Conservation (phyloP, 1,140 invertebrate species). For the Hylaeus volcanicus region DNA sequence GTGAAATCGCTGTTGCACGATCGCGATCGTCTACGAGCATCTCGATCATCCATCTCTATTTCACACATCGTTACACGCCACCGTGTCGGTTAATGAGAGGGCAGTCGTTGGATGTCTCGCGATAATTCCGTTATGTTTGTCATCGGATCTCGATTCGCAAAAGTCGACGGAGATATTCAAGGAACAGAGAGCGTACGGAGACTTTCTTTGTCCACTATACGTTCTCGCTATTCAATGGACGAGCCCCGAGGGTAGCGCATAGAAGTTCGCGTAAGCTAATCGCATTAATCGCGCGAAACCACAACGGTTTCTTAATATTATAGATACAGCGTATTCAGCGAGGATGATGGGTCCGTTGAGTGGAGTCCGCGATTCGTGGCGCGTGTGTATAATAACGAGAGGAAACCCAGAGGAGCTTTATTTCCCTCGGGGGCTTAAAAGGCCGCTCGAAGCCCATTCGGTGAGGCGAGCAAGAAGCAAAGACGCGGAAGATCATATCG, state of each 20-base stretch:
- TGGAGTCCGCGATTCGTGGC: slow-evolving; percentile 44
- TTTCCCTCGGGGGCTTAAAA: slow-evolving; percentile 72
- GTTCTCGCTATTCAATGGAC: no score
- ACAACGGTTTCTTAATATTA: slow-evolving; percentile 41
- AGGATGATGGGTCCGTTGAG: slow-evolving; percentile 24
- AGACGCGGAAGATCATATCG: slow-evolving; percentile 77
- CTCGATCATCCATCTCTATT: not conserved
- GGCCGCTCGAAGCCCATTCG: slow-evolving; percentile 69
- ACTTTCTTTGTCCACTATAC: no score
- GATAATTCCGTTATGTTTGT: no score
- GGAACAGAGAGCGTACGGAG: no score
- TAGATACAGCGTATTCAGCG: slow-evolving; percentile 22
- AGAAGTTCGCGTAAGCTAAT: slow-evolving; percentile 20
- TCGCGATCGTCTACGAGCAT: not conserved
- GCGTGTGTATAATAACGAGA: slow-evolving; percentile 78
- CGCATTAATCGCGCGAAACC: slow-evolving; percentile 49
- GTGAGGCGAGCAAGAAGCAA: slow-evolving; percentile 65
- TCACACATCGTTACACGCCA: not conserved
- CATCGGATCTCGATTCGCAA: no score
- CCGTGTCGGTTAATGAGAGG: not conserved
- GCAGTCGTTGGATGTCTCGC: not conserved
- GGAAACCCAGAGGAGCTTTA: slow-evolving; percentile 76
- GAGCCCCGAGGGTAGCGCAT: no score
- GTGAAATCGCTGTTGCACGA: not conserved
- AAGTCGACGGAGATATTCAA: not conserved